phyloP scores from a whole-genome alignment of 2,888 invertebrate species.

The Amblyteles armatorius region DNA sequence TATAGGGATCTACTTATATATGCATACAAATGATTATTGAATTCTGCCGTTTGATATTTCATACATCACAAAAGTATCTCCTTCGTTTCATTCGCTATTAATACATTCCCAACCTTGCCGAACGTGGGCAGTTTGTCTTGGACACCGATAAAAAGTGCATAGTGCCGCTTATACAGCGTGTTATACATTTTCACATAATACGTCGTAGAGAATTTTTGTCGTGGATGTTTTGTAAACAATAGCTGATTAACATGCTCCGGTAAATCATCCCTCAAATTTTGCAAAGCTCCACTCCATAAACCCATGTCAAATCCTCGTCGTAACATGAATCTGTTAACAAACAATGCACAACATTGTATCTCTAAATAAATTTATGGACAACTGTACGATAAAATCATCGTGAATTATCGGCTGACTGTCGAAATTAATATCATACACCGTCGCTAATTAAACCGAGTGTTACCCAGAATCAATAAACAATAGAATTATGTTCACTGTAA shows the following conservation, averaged over 20 bases:
- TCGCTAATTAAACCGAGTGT: too few relatives aligned
- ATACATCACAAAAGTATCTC: conserved; percentile 15
- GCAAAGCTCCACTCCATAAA: conserved; percentile 6
- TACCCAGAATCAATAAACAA: too few relatives aligned
- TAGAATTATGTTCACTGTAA: too few relatives aligned
- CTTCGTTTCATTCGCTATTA: conserved; percentile 11
- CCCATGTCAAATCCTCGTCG: conserved; percentile 17
- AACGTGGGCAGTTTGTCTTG: neutral
- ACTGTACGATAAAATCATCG: neutral
- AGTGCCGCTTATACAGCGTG: conserved; percentile 6
- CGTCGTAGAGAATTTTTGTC: neutral
- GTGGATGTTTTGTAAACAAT: neutral
- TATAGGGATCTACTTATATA: neutral
- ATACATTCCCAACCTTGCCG: conserved; percentile 1
- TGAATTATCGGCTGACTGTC: neutral
- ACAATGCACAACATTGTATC: neutral
- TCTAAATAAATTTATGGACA: neutral
- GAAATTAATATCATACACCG: neutral
- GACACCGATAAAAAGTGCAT: conserved; percentile 16
- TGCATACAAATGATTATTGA: conserved; percentile 1
- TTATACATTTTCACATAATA: neutral
- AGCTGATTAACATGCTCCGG: neutral
- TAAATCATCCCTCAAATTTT: neutral
- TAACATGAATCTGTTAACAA: neutral
- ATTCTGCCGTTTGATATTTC: conserved; percentile 1